phyloP scores from a whole-genome alignment of 2,797 vertebrate species.

The Scleropages formosus region DNA sequence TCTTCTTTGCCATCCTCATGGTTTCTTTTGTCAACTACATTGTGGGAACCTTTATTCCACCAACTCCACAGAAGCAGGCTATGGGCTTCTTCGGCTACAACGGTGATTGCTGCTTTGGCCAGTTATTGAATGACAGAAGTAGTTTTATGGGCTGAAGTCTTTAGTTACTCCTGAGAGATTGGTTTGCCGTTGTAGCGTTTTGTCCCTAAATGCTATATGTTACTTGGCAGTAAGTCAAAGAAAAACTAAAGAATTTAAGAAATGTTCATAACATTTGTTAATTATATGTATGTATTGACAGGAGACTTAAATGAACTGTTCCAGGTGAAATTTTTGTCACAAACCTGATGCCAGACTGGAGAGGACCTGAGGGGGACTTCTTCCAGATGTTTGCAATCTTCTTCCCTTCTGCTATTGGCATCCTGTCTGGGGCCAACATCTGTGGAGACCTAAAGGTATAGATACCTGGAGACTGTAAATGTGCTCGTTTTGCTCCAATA shows the following conservation, averaged over 20 bases:
- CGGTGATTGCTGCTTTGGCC: constrained; percentile 46
- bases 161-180: neutral
- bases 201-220: neutral
- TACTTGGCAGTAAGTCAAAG: too few relatives aligned
- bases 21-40: constrained; percentile 68
- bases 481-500: too few relatives aligned
- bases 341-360: constrained; percentile 64
- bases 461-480: neutral
- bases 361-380: constrained; percentile 51
- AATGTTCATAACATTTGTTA: too few relatives aligned
- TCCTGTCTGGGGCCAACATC: constrained; percentile 70
- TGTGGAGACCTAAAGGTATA: constrained; percentile 72
- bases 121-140: neutral
- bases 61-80: constrained; percentile 52
- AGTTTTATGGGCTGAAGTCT: neutral
- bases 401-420: constrained; percentile 72
- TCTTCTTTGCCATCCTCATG: constrained; percentile 68
- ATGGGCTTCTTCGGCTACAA: constrained; percentile 67
- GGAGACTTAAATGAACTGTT: constrained; percentile 1
- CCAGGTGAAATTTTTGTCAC: constrained; percentile 66
- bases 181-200: too few relatives aligned
- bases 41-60: constrained; percentile 63
- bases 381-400: constrained; percentile 75
- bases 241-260: too few relatives aligned
- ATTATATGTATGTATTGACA: neutral